Base-by-base conservation (phyloP, 1,140 invertebrate genomes). In the Microplitis mediator region DNA sequence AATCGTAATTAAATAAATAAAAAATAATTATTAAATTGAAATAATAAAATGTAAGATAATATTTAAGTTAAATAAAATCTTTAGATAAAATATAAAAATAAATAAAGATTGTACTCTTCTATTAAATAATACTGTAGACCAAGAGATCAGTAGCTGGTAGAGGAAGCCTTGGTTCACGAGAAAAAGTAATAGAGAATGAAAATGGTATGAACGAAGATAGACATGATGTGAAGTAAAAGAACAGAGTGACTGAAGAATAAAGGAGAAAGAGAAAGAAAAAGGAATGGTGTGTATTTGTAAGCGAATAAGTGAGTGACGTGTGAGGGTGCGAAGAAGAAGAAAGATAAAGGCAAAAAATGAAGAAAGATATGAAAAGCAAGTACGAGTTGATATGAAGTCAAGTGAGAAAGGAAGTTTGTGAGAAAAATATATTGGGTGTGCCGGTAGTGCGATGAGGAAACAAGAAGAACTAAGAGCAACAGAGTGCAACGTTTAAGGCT, bases 401-500 rank as follows among this genome's bases (percentile, higher is more conserved):
- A 62, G 54, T 23, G 62, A 77, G 74, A 74, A 71, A 77, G 74
- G 61, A 34, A 51, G 63, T 36, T 54, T 36, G 67, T 70, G 77
- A 79, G 79, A 79, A 78, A 77, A 73, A 78, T 54, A 39, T 67
- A 81, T 82, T 73, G 75, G 74, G 60, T 51, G 39, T 32, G 34
- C 8, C 71, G 61, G 71, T 58, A 68, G 82, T 74, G 76, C 78
- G 75, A 85, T 77, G 79, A 84, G 78, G 82, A 83, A 74, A 72
- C 52, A 66, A 65, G 64, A 79, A 77, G 65, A 75, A 77, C 79
- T 75, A 76, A 77, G 83, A 85, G 85, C 82, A 86, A 85, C 84
- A 84, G 84, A 86, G 84, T 85, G 81, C 83, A 83, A 84, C 81
- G 81, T 82, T 82, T 79, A 79, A 81, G 80, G 81, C 80, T 79